These are phyloP conservation scores for Stichodactyla mertensii DNA, from an alignment of 64 coral and sea anemone species.

Conservation along the genomic window DNA sequence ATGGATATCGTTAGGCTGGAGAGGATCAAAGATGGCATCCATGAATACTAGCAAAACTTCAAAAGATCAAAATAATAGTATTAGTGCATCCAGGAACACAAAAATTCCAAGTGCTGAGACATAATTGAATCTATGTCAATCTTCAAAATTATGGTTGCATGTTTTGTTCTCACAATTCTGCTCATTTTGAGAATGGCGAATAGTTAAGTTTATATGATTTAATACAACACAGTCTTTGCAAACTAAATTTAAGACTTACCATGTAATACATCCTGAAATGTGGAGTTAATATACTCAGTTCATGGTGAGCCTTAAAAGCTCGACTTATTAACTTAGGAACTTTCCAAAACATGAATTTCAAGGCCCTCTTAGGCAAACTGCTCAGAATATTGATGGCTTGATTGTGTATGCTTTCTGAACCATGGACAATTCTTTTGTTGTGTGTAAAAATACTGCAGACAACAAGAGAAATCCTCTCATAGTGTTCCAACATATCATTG, in stretches of 20 bases:
- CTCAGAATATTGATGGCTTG: conserved; percentile 77
- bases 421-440: conserved; percentile 34
- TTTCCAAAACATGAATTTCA: conserved; percentile 58
- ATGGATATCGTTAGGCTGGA: too few relatives aligned
- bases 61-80: too few relatives aligned
- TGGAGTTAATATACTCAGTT: conserved; percentile 1
- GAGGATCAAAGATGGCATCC: too few relatives aligned
- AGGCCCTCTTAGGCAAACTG: conserved; percentile 70
- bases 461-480: conserved; percentile 73
- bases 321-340: conserved; percentile 45
- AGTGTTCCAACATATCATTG: conserved; percentile 69
- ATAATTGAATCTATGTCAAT: too few relatives aligned
- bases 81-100: too few relatives aligned
- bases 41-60: too few relatives aligned
- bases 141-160: too few relatives aligned
- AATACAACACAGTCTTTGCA: background rate
- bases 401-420: conserved; percentile 76
- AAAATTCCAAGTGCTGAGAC: too few relatives aligned
- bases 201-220: too few relatives aligned
- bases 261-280: background rate
- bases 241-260: conserved; percentile 2
- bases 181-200: too few relatives aligned
- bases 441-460: conserved; percentile 64
- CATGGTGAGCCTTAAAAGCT: conserved; percentile 1
- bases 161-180: too few relatives aligned